A percentile compares a stretch with the other conserved stretches of the same genome.
Conservation (phyloP, 1,140 invertebrate species). For the Pogonomyrmex californicus region DNA sequence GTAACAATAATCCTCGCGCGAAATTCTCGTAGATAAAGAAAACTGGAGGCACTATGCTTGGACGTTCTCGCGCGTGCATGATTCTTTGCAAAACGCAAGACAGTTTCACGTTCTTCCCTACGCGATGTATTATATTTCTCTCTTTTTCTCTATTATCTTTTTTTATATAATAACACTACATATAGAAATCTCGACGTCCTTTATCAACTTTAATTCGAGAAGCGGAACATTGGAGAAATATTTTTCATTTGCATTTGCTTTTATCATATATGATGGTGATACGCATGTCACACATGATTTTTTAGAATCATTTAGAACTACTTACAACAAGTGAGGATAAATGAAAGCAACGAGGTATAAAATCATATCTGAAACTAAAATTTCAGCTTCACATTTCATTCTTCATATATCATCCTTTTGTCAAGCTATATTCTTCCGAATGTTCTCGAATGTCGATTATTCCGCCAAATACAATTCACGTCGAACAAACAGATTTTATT, state of each 20-base stretch:
- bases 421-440: background rate
- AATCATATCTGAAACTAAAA: background rate
- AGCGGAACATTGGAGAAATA: background rate
- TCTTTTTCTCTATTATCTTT: background rate
- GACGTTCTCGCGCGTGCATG: background rate
- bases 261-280: background rate
- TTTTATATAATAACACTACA: background rate
- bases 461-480: background rate
- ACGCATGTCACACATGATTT: background rate
- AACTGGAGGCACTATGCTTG: conserved; percentile 26
- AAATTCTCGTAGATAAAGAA: conserved; percentile 6
- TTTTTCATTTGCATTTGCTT: background rate
- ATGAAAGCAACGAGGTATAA: background rate
- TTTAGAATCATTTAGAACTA: background rate
- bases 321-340: background rate
- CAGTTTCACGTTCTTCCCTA: background rate
- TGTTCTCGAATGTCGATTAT: background rate
- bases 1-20: background rate
- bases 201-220: background rate
- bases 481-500: background rate
- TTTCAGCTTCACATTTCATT: background rate
- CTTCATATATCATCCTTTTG: background rate
- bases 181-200: background rate
- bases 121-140: background rate
- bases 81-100: background rate